Evolutionary conservation across 2,797 vertebrate genomes (phyloP).

Genomic region (Furcifer pardalis): DNA sequence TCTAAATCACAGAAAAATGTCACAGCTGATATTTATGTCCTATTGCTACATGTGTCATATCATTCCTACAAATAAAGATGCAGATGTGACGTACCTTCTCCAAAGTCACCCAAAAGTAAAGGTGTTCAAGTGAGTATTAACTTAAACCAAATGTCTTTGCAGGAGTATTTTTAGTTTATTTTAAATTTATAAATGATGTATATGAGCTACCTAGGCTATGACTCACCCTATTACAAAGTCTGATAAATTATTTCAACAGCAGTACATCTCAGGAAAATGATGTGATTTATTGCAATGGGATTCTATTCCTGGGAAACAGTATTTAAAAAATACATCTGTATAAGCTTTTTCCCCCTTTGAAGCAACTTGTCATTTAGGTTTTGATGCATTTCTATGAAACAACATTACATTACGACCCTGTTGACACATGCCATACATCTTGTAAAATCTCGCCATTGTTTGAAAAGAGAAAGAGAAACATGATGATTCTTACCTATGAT

Average conservation of each 20-base stretch:
- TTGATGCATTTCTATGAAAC: slow-evolving; percentile 24
- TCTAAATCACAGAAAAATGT: neutral
- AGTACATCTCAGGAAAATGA: slow-evolving; percentile 40
- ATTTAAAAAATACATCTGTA: slow-evolving; percentile 32
- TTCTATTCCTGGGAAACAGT: slow-evolving; percentile 51
- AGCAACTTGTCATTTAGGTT: slow-evolving; percentile 14
- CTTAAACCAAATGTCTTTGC: slow-evolving; percentile 18
- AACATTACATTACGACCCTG: slow-evolving; percentile 14
- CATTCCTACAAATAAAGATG: neutral
- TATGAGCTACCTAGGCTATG: slow-evolving; percentile 53
- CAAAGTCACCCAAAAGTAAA: neutral
- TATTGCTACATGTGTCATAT: neutral
- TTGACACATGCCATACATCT: neutral
- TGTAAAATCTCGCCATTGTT: slow-evolving; percentile 16
- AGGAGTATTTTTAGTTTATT: neutral
- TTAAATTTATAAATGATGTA: slow-evolving; percentile 50
- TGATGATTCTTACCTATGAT: slow-evolving; percentile 15
- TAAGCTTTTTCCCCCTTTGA: slow-evolving; percentile 31
- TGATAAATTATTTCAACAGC: slow-evolving; percentile 58
- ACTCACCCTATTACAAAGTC: slow-evolving; percentile 57
- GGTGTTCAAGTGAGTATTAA: neutral
- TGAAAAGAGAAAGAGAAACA: slow-evolving; percentile 21
- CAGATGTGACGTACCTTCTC: neutral
- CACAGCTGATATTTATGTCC: neutral
- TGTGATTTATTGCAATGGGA: slow-evolving; percentile 32